These are phyloP conservation scores for Semotilus atromaculatus DNA, from an alignment of 2,797 vertebrate genomes.

Conservation along the genomic window DNA sequence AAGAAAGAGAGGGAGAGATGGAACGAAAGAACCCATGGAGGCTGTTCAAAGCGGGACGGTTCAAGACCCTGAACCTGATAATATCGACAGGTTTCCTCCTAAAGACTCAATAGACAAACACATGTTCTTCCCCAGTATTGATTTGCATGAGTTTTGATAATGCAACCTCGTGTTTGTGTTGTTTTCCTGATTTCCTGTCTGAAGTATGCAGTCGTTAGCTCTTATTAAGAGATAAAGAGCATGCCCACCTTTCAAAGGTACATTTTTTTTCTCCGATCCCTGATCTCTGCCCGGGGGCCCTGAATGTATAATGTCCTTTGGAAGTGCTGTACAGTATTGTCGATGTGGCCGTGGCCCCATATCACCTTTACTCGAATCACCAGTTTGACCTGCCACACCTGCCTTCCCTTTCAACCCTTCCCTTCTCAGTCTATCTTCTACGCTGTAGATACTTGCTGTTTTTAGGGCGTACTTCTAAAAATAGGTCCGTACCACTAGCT, in stretches of 20 bases:
- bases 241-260: conserved; percentile 59
- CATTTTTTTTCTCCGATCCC: conserved; percentile 23
- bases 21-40: background rate
- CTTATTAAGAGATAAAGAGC: conserved; percentile 38
- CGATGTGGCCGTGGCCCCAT: conserved; percentile 61
- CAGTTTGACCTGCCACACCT: conserved; percentile 34
- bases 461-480: conserved; percentile 66
- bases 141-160: conserved; percentile 52
- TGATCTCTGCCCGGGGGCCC: conserved; percentile 66
- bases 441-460: conserved; percentile 74
- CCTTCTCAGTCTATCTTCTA: conserved; percentile 16
- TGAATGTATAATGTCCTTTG: conserved; percentile 77
- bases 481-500: conserved; percentile 62
- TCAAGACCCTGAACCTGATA: background rate
- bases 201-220: conserved; percentile 36
- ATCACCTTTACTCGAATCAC: conserved; percentile 23
- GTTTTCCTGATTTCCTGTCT: conserved; percentile 21
- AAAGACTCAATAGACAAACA: conserved; percentile 41
- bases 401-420: conserved; percentile 27
- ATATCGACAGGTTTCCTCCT: conserved; percentile 3
- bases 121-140: conserved; percentile 36
- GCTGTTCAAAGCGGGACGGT: background rate
- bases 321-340: conserved; percentile 73
- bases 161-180: conserved; percentile 43
- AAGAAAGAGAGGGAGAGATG: background rate